Evolutionary conservation across 2,113 vertebrate species (phyloP).

Genomic region (Acrocephalus kingi): DNA sequence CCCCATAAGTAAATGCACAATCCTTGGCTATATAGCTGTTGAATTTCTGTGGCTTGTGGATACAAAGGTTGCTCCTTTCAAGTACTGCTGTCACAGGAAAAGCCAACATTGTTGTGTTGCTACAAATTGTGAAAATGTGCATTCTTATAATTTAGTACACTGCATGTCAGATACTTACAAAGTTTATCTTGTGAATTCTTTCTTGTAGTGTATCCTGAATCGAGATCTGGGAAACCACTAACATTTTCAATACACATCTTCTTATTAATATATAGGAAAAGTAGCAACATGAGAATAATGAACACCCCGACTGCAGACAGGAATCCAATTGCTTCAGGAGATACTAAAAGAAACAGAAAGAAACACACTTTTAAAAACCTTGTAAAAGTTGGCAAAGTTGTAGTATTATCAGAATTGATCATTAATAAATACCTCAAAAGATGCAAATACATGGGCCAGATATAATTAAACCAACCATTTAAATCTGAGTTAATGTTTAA

Average conservation of each 20-base stretch:
- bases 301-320: slow-evolving; percentile 92
- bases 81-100: neutral
- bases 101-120: neutral
- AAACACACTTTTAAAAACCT: slow-evolving; percentile 25
- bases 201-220: slow-evolving; percentile 84
- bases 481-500: neutral
- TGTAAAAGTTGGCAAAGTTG: neutral
- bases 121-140: neutral
- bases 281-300: slow-evolving; percentile 90
- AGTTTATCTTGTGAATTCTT: slow-evolving; percentile 83
- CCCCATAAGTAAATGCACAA: neutral
- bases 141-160: neutral
- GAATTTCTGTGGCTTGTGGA: neutral
- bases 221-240: slow-evolving; percentile 87
- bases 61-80: neutral
- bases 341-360: slow-evolving; percentile 82
- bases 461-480: neutral
- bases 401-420: neutral
- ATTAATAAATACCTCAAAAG: neutral
- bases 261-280: slow-evolving; percentile 97
- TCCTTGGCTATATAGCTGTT: neutral
- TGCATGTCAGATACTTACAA: slow-evolving; percentile 70
- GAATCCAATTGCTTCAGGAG: slow-evolving; percentile 96
- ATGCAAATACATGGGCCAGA: neutral
- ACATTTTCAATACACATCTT: slow-evolving; percentile 92